Conservation (phyloP, 2,888 invertebrate species). For the Coleophora flavipennella region DNA sequence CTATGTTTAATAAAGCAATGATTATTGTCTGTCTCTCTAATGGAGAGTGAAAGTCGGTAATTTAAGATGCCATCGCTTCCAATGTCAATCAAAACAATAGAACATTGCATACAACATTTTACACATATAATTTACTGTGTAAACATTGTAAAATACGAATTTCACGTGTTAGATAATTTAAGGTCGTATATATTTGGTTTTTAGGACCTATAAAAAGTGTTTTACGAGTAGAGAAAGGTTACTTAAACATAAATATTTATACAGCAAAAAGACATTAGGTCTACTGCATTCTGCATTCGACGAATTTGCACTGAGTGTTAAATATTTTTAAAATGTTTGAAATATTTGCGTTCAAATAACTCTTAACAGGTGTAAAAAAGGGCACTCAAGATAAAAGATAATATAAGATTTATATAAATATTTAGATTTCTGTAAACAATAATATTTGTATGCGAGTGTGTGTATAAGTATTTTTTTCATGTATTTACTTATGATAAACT, state of each 20-base stretch:
- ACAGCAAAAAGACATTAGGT: too few relatives aligned
- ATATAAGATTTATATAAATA: conserved; percentile 14
- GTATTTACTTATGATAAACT: conserved; percentile 1
- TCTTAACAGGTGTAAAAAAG: not conserved
- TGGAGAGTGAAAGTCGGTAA: not conserved
- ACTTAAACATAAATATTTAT: too few relatives aligned
- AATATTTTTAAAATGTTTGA: too few relatives aligned
- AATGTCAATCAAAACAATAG: not conserved
- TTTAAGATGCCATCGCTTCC: not conserved
- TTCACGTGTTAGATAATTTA: too few relatives aligned
- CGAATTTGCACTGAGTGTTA: too few relatives aligned
- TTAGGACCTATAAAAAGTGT: too few relatives aligned
- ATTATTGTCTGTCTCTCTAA: not conserved
- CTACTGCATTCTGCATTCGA: too few relatives aligned
- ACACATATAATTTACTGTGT: too few relatives aligned
- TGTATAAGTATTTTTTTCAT: not conserved
- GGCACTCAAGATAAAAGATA: not conserved
- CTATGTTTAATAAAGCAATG: not conserved
- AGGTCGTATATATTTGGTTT: too few relatives aligned
- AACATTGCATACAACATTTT: not conserved
- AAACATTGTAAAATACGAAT: too few relatives aligned
- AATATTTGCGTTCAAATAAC: not conserved
- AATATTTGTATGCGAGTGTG: conserved; percentile 24
- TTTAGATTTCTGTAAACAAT: conserved; percentile 13
- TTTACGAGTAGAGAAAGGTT: too few relatives aligned